A percentile compares a stretch with the other conserved stretches of the same genome.
phyloP scores from a whole-genome alignment of 64 coral and sea anemone species.

The Platygyra sinensis region DNA sequence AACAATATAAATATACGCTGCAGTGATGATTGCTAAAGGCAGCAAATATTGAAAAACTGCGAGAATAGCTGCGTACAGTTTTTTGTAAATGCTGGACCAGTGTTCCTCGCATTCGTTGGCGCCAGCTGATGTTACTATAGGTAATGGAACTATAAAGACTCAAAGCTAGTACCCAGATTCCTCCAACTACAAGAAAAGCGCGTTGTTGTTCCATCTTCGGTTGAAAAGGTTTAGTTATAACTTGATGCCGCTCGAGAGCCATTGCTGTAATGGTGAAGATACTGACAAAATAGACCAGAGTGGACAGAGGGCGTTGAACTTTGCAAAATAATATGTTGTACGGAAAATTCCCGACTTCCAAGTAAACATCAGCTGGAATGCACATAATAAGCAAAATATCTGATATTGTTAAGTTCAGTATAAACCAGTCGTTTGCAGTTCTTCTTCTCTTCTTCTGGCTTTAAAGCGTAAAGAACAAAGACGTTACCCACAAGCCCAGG shows the following conservation, averaged over 20 bases:
- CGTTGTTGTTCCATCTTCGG: not conserved
- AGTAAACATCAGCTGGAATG: constrained; percentile 1
- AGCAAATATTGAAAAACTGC: constrained; percentile 6
- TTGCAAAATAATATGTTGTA: not conserved
- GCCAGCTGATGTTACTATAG: not conserved
- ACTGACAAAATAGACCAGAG: not conserved
- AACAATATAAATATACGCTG: not conserved
- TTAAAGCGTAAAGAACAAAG: no score
- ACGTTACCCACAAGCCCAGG: no score
- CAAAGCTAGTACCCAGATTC: constrained; percentile 4
- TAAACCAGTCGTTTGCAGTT: constrained; percentile 24
- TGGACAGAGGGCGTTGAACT: not conserved
- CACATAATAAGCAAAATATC: not conserved
- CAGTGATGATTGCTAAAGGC: constrained; percentile 5
- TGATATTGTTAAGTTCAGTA: constrained; percentile 4
- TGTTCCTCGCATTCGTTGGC: not conserved
- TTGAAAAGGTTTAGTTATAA: not conserved
- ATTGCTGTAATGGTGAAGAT: constrained; percentile 28
- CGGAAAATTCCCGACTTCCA: not conserved
- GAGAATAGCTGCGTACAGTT: constrained; percentile 1
- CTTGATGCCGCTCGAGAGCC: constrained; percentile 17
- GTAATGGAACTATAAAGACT: not conserved
- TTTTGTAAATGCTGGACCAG: not conserved
- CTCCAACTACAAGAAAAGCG: not conserved
- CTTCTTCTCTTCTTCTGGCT: not conserved